These are phyloP conservation scores for Crax fasciolata DNA, from an alignment of 2,797 vertebrate genomes.

Conservation along the genomic window DNA sequence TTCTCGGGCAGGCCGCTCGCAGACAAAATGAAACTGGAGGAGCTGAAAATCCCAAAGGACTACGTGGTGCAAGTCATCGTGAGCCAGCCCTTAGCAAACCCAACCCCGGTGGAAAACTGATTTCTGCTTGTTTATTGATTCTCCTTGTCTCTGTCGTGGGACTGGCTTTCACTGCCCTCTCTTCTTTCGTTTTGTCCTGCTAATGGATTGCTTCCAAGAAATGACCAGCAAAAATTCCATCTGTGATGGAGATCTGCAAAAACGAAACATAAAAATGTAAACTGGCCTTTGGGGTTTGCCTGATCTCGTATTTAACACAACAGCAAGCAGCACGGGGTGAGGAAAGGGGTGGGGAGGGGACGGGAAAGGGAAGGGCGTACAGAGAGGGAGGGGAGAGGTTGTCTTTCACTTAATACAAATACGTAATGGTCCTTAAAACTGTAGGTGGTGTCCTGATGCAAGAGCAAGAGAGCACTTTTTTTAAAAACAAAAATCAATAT, in stretches of 20 bases:
- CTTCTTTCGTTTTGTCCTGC: slow-evolving; percentile 48
- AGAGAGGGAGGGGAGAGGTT: neutral
- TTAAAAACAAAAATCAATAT: neutral
- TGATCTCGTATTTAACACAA: neutral
- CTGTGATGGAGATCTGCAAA: slow-evolving; percentile 86
- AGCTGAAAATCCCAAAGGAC: slow-evolving; percentile 98
- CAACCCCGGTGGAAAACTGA: slow-evolving; percentile 93
- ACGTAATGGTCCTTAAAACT: slow-evolving; percentile 61
- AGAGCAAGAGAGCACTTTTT: slow-evolving; percentile 78
- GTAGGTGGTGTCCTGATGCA: slow-evolving; percentile 61
- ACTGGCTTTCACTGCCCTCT: slow-evolving; percentile 74
- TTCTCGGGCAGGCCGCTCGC: slow-evolving; percentile 97
- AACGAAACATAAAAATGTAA: slow-evolving; percentile 36
- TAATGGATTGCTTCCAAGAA: slow-evolving; percentile 80
- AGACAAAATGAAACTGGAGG: slow-evolving; percentile 96
- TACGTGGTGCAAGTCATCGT: slow-evolving; percentile 99
- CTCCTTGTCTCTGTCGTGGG: slow-evolving; percentile 71
- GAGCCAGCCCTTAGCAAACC: slow-evolving; percentile 92
- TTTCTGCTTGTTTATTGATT: slow-evolving; percentile 3
- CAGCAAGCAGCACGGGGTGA: slow-evolving; percentile 55
- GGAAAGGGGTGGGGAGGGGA: neutral
- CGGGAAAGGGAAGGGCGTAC: neutral
- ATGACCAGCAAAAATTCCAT: slow-evolving; percentile 84
- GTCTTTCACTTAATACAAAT: neutral
- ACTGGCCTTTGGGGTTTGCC: slow-evolving; percentile 56